Evolutionary conservation across 2,113 vertebrate species (phyloP), one percentile per base, ranked within the genome.

Genomic region (Mustelus asterias): DNA sequence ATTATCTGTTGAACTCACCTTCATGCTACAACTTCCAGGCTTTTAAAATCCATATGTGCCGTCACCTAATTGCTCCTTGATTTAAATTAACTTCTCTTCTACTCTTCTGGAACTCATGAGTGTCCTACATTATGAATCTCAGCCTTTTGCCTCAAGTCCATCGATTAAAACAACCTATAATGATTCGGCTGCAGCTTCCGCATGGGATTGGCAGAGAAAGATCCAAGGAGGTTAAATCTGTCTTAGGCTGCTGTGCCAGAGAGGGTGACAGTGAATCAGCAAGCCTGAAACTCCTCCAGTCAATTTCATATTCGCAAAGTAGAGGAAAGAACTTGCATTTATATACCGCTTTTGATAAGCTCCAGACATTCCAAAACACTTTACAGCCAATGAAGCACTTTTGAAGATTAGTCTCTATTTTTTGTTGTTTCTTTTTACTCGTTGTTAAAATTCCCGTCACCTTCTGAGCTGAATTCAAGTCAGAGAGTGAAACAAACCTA

Each of bases 401-500:
- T 54, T 89, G 86, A 89, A 29, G 9, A 29, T 48, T 29, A 89
- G 86, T 4, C 4, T 65, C 2, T 65, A 89, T 14, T 65, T n/a
- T 92, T 65, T 37, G 18, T 93, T 18, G 18, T 33, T 65, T 65
- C 16, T 67, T 65, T 65, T 29, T 16, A 63, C 58, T 24, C 29
- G 13, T 60, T 90, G 88, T 29, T 60, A 60, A 92, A 92, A 63
- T 37, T 63, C 67, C 92, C 37, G 8, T 41, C 8, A 41, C 18
- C 63, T 69, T 95, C 69, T 72, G 94, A 22, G 67, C 41, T 95
- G 37, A 69, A 95, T 95, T 95, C 93, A 29, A 72, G 20, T 26
- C 94, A 16, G 7, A 54, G 20, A 3, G 69, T 72, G 93, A 63
- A 92, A 92, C n/a, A 92, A 20, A 63, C n/a, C 54, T 89, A 6